Conservation (phyloP, 2,888 invertebrate genomes). For the Pammene fasciana region DNA sequence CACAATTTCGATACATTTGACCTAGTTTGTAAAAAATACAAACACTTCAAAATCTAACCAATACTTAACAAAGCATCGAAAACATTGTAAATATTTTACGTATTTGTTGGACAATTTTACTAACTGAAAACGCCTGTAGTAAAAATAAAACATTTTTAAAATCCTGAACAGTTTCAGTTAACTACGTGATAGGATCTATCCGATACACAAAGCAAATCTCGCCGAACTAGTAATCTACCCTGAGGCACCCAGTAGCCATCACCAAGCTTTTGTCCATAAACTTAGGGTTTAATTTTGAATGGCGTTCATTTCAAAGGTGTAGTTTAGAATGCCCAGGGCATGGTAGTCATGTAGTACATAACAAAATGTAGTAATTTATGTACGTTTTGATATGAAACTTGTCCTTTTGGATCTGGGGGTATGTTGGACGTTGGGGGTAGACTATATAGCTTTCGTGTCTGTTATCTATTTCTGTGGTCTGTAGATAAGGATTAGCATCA, state of each 20-base stretch:
- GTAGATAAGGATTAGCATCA: neutral
- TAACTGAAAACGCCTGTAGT: too few relatives aligned
- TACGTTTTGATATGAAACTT: neutral
- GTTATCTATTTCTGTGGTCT: neutral
- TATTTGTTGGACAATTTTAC: too few relatives aligned
- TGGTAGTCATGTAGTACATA: neutral
- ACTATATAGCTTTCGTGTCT: neutral
- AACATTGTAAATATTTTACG: too few relatives aligned
- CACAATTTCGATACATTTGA: too few relatives aligned
- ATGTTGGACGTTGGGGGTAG: neutral
- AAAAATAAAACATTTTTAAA: too few relatives aligned
- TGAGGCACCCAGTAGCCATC: neutral
- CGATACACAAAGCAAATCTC: slow-evolving; percentile 9
- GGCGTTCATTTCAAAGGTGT: slow-evolving; percentile 8
- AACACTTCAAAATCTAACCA: too few relatives aligned
- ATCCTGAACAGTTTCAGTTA: neutral
- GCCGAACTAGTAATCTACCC: neutral
- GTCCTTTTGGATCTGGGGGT: neutral
- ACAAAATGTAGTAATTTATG: neutral
- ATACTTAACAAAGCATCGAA: too few relatives aligned
- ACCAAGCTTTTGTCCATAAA: neutral
- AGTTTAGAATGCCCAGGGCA: too few relatives aligned
- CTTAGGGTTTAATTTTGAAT: slow-evolving; percentile 1
- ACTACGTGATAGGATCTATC: neutral
- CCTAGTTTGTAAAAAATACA: too few relatives aligned